Conservation (phyloP, 2,888 invertebrate species). For the Smittia aterrima region DNA sequence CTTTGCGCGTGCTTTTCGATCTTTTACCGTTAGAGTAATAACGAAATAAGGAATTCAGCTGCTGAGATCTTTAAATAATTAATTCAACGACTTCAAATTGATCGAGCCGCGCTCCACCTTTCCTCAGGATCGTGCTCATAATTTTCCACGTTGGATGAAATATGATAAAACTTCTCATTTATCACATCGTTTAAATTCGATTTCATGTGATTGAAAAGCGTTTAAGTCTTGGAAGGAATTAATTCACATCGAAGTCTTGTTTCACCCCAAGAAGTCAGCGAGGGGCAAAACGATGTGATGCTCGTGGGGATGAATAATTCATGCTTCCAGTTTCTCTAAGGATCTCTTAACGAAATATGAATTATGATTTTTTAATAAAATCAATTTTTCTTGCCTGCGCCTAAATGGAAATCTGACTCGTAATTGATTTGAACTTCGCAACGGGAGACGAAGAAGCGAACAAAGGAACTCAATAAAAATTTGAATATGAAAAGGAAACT, state of each 20-base stretch:
- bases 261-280: slow-evolving; percentile 12
- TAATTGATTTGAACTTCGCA: slow-evolving; percentile 36
- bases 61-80: neutral
- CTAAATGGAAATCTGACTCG: neutral
- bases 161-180: neutral
- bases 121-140: slow-evolving; percentile 4
- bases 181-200: slow-evolving; percentile 11
- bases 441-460: neutral
- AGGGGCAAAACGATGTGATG: neutral
- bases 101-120: slow-evolving; percentile 21
- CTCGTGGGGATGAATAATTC: slow-evolving; percentile 39
- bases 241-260: neutral
- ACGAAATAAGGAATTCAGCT: neutral
- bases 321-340: neutral
- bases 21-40: neutral
- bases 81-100: neutral
- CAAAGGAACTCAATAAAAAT: neutral
- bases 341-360: neutral
- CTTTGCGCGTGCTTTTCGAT: neutral
- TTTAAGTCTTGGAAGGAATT: slow-evolving; percentile 27
- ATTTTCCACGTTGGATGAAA: neutral
- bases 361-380: slow-evolving; percentile 13
- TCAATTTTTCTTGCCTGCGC: neutral
- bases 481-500: neutral
- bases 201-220: slow-evolving; percentile 4